Evolutionary conservation across 1,140 invertebrate species (phyloP).

Genomic region (Heliconius nattereri): DNA sequence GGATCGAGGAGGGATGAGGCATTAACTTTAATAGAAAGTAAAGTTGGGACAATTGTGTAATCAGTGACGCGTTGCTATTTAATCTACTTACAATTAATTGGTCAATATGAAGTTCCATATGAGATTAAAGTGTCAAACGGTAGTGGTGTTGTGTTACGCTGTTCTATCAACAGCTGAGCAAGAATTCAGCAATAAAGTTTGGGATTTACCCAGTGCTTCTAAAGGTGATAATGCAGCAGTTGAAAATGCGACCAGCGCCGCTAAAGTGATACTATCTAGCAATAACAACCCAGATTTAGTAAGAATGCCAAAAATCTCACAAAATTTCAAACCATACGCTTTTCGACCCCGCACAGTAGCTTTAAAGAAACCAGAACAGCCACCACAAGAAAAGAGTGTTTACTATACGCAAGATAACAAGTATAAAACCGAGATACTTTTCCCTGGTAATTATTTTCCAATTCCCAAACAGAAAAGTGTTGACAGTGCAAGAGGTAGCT

Average conservation of each 20-base stretch:
- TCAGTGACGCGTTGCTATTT: constrained; percentile 49
- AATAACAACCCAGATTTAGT: constrained; percentile 41
- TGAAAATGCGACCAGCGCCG: constrained; percentile 61
- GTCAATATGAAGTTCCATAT: constrained; percentile 55
- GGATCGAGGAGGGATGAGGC: constrained; percentile 58
- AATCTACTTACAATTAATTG: constrained; percentile 45
- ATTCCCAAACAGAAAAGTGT: constrained; percentile 76
- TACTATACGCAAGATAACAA: constrained; percentile 59
- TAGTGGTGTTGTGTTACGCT: constrained; percentile 55
- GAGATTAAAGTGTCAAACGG: constrained; percentile 48
- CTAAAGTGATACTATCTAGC: constrained; percentile 56
- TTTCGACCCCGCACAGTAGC: constrained; percentile 68
- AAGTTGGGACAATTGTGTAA: constrained; percentile 57
- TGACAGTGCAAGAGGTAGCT: constrained; percentile 47
- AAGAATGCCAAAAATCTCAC: constrained; percentile 42
- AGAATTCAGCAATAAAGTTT: constrained; percentile 57
- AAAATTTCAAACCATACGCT: constrained; percentile 47
- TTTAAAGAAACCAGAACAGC: constrained; percentile 47
- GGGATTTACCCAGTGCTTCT: constrained; percentile 50
- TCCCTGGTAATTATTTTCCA: constrained; percentile 75
- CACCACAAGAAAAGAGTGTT: constrained; percentile 54
- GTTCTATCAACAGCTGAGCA: constrained; percentile 50
- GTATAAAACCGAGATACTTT: constrained; percentile 69
- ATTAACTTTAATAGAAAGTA: constrained; percentile 58
- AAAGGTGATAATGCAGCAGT: constrained; percentile 57